Evolutionary conservation across 2,113 vertebrate species (phyloP), one percentile per base, ranked within the genome.

Genomic region (Dasypus novemcinctus): DNA sequence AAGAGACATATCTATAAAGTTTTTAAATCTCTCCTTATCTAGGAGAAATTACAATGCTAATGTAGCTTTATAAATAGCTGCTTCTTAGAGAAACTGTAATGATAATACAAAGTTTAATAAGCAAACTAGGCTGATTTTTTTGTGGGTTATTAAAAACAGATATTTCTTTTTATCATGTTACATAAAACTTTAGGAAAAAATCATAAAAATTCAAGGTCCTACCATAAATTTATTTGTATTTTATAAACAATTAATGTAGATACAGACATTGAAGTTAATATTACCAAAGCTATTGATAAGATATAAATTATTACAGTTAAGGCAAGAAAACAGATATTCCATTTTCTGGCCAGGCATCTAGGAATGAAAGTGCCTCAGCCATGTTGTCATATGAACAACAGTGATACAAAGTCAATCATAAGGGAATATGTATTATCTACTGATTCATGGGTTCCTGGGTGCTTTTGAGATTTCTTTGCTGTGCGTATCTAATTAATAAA

Each of bases 81-180:
- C 84, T 84, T 87, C n/a, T 69, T 54, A 93, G 18, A 25, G 33
- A 96, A 83, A 92, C 54, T 36, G 4, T 94, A 92, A 89, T 86
- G 29, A 89, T 88, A 69, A 78, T 38, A 29, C 25, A 74, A 7
- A 61, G 20, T 18, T 61, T 46, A 11, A 74, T 49, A 63, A 43
- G 41, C 6, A 92, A 95, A 81, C 41, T 41, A 52, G 36, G 49
- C 29, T 93, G 49, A 57, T 36, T 86, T 36, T 68, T 43, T 23
- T 89, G 9, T 38, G 13, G 36, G 29, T 68, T 90, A 66, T 91
- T 80, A 83, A 80, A 92, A 82, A 90, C 21, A 93, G 38, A 66
- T 5, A 20, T 76, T 59, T 36, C 6, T 88, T 95, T 54, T 74
- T 43, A 72, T 83, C n/a, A 92, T 75, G 20, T 41, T 83, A 2